Evolutionary conservation across 2,797 vertebrate genomes (phyloP).

Genomic region (Sus cebifrons): DNA sequence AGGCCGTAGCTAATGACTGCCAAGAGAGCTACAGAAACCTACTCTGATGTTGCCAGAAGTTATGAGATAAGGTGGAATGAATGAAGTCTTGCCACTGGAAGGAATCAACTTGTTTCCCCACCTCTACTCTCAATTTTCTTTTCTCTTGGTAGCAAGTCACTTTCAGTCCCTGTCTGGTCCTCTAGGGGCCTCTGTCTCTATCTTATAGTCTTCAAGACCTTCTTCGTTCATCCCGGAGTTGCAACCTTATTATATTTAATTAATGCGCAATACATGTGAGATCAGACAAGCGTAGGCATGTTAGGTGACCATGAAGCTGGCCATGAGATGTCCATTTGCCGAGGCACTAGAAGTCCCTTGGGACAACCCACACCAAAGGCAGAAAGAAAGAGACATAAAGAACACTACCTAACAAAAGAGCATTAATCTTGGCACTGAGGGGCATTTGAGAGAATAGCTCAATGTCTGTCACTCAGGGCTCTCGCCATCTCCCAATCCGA

Average conservation of each 20-base stretch:
- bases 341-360: neutral
- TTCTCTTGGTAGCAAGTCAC: neutral
- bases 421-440: neutral
- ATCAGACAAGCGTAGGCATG: neutral
- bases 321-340: neutral
- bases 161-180: neutral
- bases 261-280: neutral
- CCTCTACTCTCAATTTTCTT: neutral
- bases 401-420: neutral
- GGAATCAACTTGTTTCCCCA: neutral
- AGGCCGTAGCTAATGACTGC: neutral
- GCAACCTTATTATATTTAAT: neutral
- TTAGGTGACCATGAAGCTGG: neutral
- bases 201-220: neutral
- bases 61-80: neutral
- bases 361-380: neutral
- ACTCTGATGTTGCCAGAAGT: neutral
- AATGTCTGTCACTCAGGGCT: neutral
- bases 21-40: neutral
- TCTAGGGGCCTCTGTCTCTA: neutral
- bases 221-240: neutral
- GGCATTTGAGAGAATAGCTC: neutral
- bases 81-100: neutral
- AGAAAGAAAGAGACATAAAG: slow-evolving; percentile 23
- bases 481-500: neutral